Percentiles rank a stretch among this genome's conserved stretches.
Conservation (phyloP, 2,797 vertebrate species). For the Falco peregrinus region DNA sequence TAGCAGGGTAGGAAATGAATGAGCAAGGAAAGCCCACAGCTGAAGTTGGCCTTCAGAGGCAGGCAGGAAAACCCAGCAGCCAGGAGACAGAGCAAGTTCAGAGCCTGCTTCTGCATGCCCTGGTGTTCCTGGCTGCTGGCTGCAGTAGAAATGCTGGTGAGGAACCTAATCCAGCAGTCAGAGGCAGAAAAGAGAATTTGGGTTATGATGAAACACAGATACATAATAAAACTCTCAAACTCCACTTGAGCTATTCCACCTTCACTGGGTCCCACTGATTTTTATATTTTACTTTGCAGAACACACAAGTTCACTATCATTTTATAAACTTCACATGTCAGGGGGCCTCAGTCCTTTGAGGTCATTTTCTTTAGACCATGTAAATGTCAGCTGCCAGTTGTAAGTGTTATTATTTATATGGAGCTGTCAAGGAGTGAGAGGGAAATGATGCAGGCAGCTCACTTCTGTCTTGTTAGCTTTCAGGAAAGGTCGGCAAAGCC, state of each 20-base stretch:
- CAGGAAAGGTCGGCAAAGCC: neutral
- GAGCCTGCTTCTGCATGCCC: neutral
- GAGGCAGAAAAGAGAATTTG: neutral
- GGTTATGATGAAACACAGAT: neutral
- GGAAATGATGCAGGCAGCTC: neutral
- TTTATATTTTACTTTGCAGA: neutral
- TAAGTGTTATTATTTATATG: neutral
- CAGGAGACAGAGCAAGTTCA: neutral
- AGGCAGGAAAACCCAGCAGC: neutral
- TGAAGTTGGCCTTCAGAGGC: neutral
- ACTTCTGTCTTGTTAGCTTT: neutral
- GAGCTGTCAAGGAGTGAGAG: neutral
- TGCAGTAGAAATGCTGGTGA: neutral
- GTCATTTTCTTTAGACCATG: neutral
- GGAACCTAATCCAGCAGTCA: neutral
- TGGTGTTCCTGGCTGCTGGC: neutral
- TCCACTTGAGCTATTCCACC: neutral
- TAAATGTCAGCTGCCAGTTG: constrained; percentile 20
- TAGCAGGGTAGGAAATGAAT: neutral
- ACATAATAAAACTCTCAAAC: neutral
- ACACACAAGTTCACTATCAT: neutral
- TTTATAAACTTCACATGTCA: neutral
- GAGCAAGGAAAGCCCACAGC: neutral
- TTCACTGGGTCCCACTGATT: neutral
- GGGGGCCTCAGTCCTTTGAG: neutral